These are phyloP conservation scores for Triplophysa bombifrons DNA, from an alignment of 2,797 vertebrate genomes.

Conservation along the genomic window DNA sequence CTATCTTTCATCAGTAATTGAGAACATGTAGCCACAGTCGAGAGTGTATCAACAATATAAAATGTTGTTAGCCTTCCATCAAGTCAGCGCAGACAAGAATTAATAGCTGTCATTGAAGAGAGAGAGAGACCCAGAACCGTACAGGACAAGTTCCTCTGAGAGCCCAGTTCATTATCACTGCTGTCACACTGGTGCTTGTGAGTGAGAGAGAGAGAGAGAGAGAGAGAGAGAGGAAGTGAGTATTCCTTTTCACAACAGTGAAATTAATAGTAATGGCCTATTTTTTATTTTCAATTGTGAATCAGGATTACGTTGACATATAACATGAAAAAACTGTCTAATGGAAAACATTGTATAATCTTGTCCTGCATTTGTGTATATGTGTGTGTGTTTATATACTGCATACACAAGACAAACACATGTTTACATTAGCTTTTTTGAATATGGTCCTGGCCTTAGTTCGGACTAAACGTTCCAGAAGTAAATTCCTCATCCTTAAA, in stretches of 20 bases:
- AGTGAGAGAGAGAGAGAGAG: constrained; percentile 21
- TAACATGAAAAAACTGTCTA: background rate
- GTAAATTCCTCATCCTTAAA: background rate
- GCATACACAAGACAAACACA: background rate
- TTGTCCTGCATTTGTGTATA: background rate
- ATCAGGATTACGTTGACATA: background rate
- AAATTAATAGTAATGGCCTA: background rate
- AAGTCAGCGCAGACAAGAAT: constrained; percentile 76
- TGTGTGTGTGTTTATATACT: background rate
- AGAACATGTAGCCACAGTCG: constrained; percentile 75
- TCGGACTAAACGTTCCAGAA: background rate
- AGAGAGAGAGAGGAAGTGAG: background rate
- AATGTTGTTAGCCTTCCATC: constrained; percentile 81
- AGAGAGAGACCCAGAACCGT: constrained; percentile 55
- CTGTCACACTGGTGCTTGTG: constrained; percentile 26
- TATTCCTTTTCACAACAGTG: background rate
- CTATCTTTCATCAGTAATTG: constrained; percentile 79
- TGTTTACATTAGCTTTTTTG: background rate
- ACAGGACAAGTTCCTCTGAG: constrained; percentile 67
- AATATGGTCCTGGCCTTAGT: background rate
- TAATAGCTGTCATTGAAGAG: constrained; percentile 78
- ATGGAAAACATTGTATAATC: background rate
- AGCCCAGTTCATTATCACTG: constrained; percentile 70
- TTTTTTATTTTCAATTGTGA: background rate
- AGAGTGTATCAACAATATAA: constrained; percentile 81